Percentiles rank a stretch among this genome's conserved stretches.
Conservation (phyloP, 2,888 invertebrate species). For the Emmelina monodactyla region DNA sequence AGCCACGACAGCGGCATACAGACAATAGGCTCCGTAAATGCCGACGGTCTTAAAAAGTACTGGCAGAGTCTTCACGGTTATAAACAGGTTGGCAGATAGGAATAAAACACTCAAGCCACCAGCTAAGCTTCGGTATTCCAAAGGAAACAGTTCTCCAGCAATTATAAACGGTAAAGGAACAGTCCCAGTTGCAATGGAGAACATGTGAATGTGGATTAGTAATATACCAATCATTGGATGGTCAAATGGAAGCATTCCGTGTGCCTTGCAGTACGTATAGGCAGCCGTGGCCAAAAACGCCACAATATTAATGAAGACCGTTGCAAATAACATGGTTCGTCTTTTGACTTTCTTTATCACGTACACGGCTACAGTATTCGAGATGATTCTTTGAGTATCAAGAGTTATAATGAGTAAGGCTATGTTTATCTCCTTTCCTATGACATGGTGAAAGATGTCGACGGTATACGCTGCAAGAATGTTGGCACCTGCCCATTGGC, state of each 20-base stretch:
- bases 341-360: constrained; percentile 42
- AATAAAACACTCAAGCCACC: constrained; percentile 38
- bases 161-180: constrained; percentile 73
- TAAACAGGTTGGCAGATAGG: constrained; percentile 33
- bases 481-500: constrained; percentile 40
- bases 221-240: constrained; percentile 29
- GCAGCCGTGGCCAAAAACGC: constrained; percentile 29
- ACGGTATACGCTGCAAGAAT: constrained; percentile 33
- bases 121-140: constrained; percentile 67
- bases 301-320: constrained; percentile 28
- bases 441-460: constrained; percentile 33
- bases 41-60: constrained; percentile 27
- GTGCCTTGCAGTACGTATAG: constrained; percentile 29
- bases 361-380: constrained; percentile 32
- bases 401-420: constrained; percentile 35
- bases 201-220: constrained; percentile 47
- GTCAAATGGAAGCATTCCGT: constrained; percentile 22
- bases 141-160: constrained; percentile 73
- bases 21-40: constrained; percentile 30
- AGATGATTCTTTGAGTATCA: constrained; percentile 38
- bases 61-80: constrained; percentile 38
- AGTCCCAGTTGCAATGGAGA: constrained; percentile 63
- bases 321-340: constrained; percentile 32
- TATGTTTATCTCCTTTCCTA: constrained; percentile 28
- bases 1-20: constrained; percentile 28